A percentile compares a stretch with the other conserved stretches of the same genome.
phyloP scores from a whole-genome alignment of 2,888 invertebrate species.

The Patella depressa region DNA sequence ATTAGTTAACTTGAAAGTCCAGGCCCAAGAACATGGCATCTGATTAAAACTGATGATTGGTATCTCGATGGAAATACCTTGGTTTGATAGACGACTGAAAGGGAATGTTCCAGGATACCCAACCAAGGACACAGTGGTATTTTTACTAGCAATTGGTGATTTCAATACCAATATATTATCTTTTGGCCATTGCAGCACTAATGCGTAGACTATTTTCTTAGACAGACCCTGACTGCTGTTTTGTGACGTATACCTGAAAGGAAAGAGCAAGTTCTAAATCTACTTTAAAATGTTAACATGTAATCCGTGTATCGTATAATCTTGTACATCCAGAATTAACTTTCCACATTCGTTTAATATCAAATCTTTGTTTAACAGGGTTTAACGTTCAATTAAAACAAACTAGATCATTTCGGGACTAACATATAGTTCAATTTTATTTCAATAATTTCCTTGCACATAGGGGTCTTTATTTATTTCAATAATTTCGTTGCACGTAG shows the following conservation, averaged over 20 bases:
- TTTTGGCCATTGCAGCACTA: slow-evolving; percentile 80
- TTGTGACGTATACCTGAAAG: slow-evolving; percentile 58
- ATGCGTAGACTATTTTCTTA: slow-evolving; percentile 76
- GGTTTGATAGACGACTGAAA: slow-evolving; percentile 19
- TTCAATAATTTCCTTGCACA: too few species aligned
- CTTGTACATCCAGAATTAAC: too few species aligned
- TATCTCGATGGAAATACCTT: slow-evolving; percentile 46
- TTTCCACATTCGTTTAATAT: too few species aligned
- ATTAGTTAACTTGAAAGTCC: slow-evolving; percentile 44
- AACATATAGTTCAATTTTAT: too few species aligned
- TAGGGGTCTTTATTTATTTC: too few species aligned
- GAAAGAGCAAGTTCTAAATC: too few species aligned
- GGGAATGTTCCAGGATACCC: slow-evolving; percentile 67
- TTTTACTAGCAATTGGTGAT: slow-evolving; percentile 64
- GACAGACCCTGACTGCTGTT: not conserved
- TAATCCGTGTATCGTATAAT: too few species aligned
- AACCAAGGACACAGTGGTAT: slow-evolving; percentile 72
- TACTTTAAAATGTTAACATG: too few species aligned
- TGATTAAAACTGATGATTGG: slow-evolving; percentile 37
- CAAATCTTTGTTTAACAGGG: too few species aligned
- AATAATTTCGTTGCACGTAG: too few species aligned
- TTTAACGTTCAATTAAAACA: too few species aligned
- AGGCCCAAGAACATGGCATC: slow-evolving; percentile 46
- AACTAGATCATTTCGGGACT: too few species aligned
- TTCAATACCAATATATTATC: slow-evolving; percentile 74